Evolutionary conservation across 2,797 vertebrate species (phyloP).

Genomic region (Halcyon chelicuti): DNA sequence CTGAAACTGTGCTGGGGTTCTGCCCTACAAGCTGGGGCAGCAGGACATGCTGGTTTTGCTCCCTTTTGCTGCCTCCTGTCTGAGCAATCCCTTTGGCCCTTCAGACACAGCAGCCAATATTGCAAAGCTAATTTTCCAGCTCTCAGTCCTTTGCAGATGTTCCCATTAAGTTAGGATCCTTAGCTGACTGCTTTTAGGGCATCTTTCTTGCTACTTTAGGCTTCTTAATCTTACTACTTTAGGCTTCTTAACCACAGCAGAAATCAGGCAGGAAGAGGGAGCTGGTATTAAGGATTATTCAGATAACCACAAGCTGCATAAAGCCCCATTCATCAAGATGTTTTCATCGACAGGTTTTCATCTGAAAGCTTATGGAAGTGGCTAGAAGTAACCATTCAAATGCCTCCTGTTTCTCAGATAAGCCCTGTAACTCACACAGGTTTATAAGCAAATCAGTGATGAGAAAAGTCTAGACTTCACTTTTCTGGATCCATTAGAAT

Average conservation of each 20-base stretch:
- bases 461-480: neutral
- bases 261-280: slow-evolving; percentile 46
- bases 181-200: slow-evolving; percentile 49
- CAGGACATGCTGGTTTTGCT: neutral
- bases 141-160: slow-evolving; percentile 40
- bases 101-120: neutral
- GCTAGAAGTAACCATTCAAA: slow-evolving; percentile 15
- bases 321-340: neutral
- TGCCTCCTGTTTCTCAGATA: neutral
- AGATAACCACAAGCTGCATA: slow-evolving; percentile 45
- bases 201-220: slow-evolving; percentile 44
- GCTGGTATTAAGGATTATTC: slow-evolving; percentile 57
- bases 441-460: neutral
- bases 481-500: neutral
- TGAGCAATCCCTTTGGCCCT: neutral
- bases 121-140: slow-evolving; percentile 51
- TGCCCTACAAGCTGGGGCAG: neutral
- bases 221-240: slow-evolving; percentile 57
- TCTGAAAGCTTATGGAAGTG: slow-evolving; percentile 12
- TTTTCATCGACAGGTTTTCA: slow-evolving; percentile 39
- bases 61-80: neutral
- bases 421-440: neutral
- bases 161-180: slow-evolving; percentile 36
- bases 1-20: neutral
- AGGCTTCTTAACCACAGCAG: slow-evolving; percentile 58